Evolutionary conservation across 2,797 vertebrate genomes (phyloP), one percentile per base, ranked within the genome.

Genomic region (Harpagifer antarcticus): DNA sequence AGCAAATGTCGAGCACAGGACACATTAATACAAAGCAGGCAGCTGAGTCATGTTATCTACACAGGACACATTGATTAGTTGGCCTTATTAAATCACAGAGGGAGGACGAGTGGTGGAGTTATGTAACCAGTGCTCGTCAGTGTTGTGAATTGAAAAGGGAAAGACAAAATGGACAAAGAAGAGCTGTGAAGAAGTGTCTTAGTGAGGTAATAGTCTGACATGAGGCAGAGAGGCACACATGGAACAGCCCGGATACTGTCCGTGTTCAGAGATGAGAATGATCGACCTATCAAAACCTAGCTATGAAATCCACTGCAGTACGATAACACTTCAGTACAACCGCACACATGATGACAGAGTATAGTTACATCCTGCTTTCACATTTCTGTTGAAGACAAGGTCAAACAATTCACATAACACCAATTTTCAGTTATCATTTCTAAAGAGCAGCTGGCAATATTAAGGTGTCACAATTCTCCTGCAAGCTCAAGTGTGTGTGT

Each of bases 111-210:
- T 75, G 81, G 75, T 81, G 84, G 87, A 93, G 91, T 95, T 95
- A 95, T 94, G 93, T 94, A 95, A 95, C 81, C 68, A 37, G 64
- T 62, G 84, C 86, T 89, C 61, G 82, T 85, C 89, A 74, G 84
- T 86, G 86, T 74, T 85, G 81, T 86, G 89, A 86, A 89, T 81
- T 82, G 77, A 82, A 85, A 78, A 54, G 64, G 72, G 68, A 89
- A 71, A 80, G 79, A 80, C 75, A 81, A 84, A 88, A 82, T 84
- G 79, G 86, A 84, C 76, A 82, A 68, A 68, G 65, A 76, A 77
- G 71, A 44, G 69, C 48, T 69, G 76, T 45, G 78, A 87, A 89
- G 83, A 83, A 75, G 84, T 87, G 69, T 81, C 78, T 68, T 17
- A 17, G 65, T 71, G 72, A 58, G 75, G 67, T 63, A 82, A 76